Conservation (phyloP, 2,888 invertebrate genomes). For the Blastobasis adustella region DNA sequence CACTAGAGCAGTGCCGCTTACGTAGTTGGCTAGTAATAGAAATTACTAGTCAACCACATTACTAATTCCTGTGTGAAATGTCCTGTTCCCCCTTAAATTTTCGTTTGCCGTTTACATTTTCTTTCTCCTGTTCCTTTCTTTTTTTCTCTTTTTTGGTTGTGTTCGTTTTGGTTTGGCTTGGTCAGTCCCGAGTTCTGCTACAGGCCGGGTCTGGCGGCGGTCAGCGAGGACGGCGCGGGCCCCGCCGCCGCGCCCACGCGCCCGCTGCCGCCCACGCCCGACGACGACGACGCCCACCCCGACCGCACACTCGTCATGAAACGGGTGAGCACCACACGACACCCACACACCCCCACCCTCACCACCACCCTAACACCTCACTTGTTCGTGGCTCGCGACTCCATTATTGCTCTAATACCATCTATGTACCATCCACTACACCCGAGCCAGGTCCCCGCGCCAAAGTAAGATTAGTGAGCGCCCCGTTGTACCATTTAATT, state of each 20-base stretch:
- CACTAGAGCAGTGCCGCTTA: too few relatives aligned
- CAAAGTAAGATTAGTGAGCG: constrained; percentile 72
- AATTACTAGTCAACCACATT: too few relatives aligned
- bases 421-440: too few relatives aligned
- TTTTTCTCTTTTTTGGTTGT: constrained; percentile 6
- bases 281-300: constrained; percentile 87
- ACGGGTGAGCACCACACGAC: constrained; percentile 79
- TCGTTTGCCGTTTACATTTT: background rate
- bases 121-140: background rate
- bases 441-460: constrained; percentile 39
- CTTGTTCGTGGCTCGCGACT: too few relatives aligned
- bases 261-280: constrained; percentile 95
- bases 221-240: constrained; percentile 57
- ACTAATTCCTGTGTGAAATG: too few relatives aligned
- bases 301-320: constrained; percentile 95
- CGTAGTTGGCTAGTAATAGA: too few relatives aligned
- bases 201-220: constrained; percentile 81
- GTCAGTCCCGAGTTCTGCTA: constrained; percentile 89
- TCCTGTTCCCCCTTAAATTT: background rate
- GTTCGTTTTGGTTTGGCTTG: constrained; percentile 45
- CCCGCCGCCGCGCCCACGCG: constrained; percentile 89
- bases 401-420: too few relatives aligned
- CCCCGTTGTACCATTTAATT: too few relatives aligned
- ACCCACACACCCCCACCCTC: too few relatives aligned
- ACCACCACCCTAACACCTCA: too few relatives aligned